Conservation (phyloP, 2,888 invertebrate genomes). For the Leptinotarsa peninsularis region DNA sequence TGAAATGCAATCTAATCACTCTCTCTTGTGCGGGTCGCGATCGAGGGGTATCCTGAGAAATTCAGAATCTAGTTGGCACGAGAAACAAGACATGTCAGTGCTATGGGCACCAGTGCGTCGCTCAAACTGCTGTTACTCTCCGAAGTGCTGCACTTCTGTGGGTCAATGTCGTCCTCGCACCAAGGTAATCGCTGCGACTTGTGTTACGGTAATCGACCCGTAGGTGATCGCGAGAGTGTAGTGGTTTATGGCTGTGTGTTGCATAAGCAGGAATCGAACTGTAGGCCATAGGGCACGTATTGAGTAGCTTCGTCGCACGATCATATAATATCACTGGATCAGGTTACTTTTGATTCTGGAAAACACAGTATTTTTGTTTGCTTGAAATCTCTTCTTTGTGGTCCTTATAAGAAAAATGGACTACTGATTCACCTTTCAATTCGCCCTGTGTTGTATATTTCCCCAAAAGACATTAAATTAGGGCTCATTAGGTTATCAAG, state of each 20-base stretch:
- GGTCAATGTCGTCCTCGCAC: conserved; percentile 57
- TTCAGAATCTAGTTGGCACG: conserved; percentile 39
- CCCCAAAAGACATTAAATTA: too few relatives aligned
- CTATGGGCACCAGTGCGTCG: conserved; percentile 57
- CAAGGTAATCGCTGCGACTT: conserved; percentile 57
- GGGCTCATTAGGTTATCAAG: too few relatives aligned
- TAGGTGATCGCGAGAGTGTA: conserved; percentile 8
- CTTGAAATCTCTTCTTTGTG: too few relatives aligned
- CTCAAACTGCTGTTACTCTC: conserved; percentile 55
- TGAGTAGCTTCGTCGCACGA: neutral
- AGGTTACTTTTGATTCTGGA: too few relatives aligned
- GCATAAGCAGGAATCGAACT: neutral
- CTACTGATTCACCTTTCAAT: too few relatives aligned
- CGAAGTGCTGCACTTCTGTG: conserved; percentile 51
- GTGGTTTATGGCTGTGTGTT: conserved; percentile 7
- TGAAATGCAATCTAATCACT: conserved; percentile 58
- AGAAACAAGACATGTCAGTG: conserved; percentile 54
- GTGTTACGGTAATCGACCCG: conserved; percentile 6
- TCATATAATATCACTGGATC: too few relatives aligned
- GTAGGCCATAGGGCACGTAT: neutral
- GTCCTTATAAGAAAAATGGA: too few relatives aligned
- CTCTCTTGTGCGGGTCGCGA: conserved; percentile 54
- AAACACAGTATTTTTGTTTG: too few relatives aligned
- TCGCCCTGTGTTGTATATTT: too few relatives aligned
- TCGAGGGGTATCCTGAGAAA: conserved; percentile 43